phyloP scores from a whole-genome alignment of 2,888 invertebrate species.

The Nephrotoma guestfalica region DNA sequence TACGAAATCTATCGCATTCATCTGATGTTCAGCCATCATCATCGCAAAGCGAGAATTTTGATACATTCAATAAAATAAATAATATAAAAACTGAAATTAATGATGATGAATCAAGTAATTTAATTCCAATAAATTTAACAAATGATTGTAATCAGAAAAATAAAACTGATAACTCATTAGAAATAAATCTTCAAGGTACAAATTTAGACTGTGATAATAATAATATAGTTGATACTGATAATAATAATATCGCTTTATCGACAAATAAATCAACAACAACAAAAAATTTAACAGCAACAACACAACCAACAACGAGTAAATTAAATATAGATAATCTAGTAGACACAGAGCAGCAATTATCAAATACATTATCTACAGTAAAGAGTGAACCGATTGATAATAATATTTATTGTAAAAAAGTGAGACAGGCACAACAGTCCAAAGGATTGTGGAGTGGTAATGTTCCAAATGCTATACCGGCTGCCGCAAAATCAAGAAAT shows the following conservation, averaged over 20 bases:
- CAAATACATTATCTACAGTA: not conserved
- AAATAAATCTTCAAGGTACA: slow-evolving; percentile 14
- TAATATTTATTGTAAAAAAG: slow-evolving; percentile 29
- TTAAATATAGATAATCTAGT: not conserved
- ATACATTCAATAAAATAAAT: not conserved
- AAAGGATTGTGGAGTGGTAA: slow-evolving; percentile 25
- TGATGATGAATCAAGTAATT: slow-evolving; percentile 3
- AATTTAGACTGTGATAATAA: slow-evolving; percentile 15
- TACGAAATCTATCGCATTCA: slow-evolving; percentile 1
- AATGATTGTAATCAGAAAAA: slow-evolving; percentile 6
- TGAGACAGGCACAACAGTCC: slow-evolving; percentile 30
- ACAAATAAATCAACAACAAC: slow-evolving; percentile 18
- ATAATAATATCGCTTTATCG: not conserved
- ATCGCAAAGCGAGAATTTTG: not conserved
- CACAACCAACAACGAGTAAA: not conserved
- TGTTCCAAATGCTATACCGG: slow-evolving; percentile 21
- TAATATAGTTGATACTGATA: not conserved
- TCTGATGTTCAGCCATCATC: slow-evolving; percentile 11
- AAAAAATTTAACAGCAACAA: slow-evolving; percentile 8
- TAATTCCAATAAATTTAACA: slow-evolving; percentile 27
- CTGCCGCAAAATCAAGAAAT: slow-evolving; percentile 8
- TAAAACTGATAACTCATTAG: not conserved
- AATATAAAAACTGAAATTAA: not conserved
- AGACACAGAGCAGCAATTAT: not conserved
- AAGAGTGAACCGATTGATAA: slow-evolving; percentile 15